Evolutionary conservation across 2,797 vertebrate species (phyloP).

Genomic region (Poeciliopsis paucimaculata): DNA sequence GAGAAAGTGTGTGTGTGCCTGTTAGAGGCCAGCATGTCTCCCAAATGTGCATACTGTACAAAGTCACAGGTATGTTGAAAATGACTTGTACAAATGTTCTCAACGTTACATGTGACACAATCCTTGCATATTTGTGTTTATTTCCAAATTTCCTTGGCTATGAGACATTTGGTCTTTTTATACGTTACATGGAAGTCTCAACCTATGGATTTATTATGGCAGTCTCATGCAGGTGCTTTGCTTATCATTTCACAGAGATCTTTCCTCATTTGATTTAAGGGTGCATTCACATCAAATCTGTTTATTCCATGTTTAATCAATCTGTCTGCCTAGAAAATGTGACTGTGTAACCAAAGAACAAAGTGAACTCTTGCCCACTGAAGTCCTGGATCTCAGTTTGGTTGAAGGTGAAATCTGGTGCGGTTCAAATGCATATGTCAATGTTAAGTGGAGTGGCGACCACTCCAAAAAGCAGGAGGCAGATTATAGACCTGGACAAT

Average conservation of each 20-base stretch:
- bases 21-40: slow-evolving; percentile 31
- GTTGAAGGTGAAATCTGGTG: too few relatives aligned
- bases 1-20: slow-evolving; percentile 35
- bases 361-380: too few relatives aligned
- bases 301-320: too few relatives aligned
- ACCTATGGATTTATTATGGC: not conserved
- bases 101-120: slow-evolving; percentile 3
- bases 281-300: too few relatives aligned
- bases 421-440: too few relatives aligned
- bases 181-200: not conserved
- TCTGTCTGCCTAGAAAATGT: too few relatives aligned
- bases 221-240: not conserved
- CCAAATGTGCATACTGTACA: slow-evolving; percentile 28
- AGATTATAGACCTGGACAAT: too few relatives aligned
- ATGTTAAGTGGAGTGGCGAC: too few relatives aligned
- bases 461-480: too few relatives aligned
- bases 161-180: not conserved
- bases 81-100: slow-evolving; percentile 24
- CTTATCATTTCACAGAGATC: not conserved
- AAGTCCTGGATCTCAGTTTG: too few relatives aligned
- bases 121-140: slow-evolving; percentile 5
- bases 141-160: not conserved
- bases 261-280: not conserved
- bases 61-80: slow-evolving; percentile 36
- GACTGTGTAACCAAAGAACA: too few relatives aligned